These are phyloP conservation scores for Todus mexicanus DNA, from an alignment of 2,797 vertebrate species.

Conservation along the genomic window DNA sequence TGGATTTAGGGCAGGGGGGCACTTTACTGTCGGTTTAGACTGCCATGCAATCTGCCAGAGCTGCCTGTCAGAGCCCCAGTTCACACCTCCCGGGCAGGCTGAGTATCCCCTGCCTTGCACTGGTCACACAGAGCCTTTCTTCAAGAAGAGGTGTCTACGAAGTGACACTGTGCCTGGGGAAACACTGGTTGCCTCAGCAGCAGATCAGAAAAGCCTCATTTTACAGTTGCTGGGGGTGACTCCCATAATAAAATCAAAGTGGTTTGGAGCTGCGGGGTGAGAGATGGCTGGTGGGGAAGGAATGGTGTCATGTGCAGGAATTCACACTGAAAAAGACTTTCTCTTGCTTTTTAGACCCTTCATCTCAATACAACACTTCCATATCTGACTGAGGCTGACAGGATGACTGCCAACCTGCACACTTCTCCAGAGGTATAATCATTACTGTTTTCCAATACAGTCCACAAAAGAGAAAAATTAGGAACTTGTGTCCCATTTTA, in stretches of 20 bases:
- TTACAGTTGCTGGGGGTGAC: not conserved
- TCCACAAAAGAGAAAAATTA: not conserved
- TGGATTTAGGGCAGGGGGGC: not conserved
- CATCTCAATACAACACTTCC: not conserved
- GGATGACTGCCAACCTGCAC: rapidly evolving
- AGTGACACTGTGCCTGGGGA: not conserved
- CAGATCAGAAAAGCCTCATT: not conserved
- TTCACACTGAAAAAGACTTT: slow-evolving; percentile 11
- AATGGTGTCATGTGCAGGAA: not conserved
- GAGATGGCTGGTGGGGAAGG: not conserved
- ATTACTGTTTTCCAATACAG: not conserved
- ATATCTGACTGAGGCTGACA: not conserved
- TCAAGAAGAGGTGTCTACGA: not conserved
- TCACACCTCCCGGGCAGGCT: not conserved
- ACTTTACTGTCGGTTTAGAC: not conserved
- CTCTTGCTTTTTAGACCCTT: slow-evolving; percentile 17
- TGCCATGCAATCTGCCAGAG: not conserved
- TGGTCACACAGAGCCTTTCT: not conserved
- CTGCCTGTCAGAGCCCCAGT: not conserved
- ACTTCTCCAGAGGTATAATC: not conserved
- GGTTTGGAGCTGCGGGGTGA: not conserved
- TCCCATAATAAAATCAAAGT: not conserved
- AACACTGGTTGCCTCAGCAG: not conserved
- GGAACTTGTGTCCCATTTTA: not conserved
- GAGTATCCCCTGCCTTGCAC: not conserved